Conservation (phyloP, 2,113 vertebrate species). For the Trinectes maculatus region DNA sequence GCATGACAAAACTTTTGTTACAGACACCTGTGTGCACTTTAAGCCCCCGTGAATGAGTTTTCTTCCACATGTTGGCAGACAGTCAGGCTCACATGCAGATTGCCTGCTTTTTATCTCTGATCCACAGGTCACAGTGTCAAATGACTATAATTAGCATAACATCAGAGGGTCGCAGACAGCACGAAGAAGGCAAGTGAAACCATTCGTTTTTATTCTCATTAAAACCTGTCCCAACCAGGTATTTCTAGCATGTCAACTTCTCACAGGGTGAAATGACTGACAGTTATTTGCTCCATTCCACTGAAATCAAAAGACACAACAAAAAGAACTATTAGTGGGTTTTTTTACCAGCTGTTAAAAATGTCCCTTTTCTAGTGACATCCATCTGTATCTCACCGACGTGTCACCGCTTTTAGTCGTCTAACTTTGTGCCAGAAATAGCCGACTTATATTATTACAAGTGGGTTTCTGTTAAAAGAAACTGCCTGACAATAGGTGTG, state of each 20-base stretch:
- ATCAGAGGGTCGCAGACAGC: neutral
- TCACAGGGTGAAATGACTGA: neutral
- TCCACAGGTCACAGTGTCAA: neutral
- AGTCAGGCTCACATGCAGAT: neutral
- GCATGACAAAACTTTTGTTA: too few species aligned
- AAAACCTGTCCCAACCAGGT: neutral
- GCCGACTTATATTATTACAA: slow-evolving; percentile 40
- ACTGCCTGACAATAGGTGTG: slow-evolving; percentile 23
- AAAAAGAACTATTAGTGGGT: too few species aligned
- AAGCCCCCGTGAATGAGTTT: neutral
- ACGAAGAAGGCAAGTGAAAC: slow-evolving; percentile 14
- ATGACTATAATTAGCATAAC: neutral
- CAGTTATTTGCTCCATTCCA: neutral
- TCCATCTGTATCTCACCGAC: neutral
- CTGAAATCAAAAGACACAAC: neutral
- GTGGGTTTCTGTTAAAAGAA: slow-evolving; percentile 39
- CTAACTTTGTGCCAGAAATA: slow-evolving; percentile 37
- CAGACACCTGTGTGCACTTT: neutral
- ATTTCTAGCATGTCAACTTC: slow-evolving; percentile 15
- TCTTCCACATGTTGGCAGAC: neutral
- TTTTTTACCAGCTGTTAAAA: too few species aligned
- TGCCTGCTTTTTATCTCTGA: neutral
- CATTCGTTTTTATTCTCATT: neutral
- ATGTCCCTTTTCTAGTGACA: too few species aligned
- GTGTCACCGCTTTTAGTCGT: slow-evolving; percentile 4